Evolutionary conservation across 2,797 vertebrate species (phyloP), one percentile per base, ranked within the genome.

Genomic region (Lerista edwardsae): DNA sequence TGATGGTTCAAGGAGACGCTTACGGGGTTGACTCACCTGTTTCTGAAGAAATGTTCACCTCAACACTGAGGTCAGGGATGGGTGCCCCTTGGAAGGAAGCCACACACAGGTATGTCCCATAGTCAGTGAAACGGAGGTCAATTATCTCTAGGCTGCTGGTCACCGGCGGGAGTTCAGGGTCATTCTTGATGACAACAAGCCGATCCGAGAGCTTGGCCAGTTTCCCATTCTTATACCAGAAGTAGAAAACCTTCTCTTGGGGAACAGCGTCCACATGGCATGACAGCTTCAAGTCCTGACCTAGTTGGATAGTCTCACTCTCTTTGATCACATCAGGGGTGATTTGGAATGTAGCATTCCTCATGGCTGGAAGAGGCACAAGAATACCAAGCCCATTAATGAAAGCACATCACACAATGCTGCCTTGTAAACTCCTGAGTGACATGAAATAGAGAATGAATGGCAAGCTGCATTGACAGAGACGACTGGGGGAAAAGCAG

Each of bases 261-360:
- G 98, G 98, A 39, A 97, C 97, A 15, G 98, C 98, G 29, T 99
- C 98, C 17, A 98, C 98, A 0, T 99, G 98, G 90, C 98, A 99
- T 0, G 98, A 99, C 36, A 99, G 96, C 95, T 99, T 99, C 96
- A 99, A 97, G 93, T 99, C 98, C 55, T 98, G 98, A 64, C 97
- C 97, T 95, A 99, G 97, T 92, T 99, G 98, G 93, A 99, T 98
- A 94, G 96, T 98, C 95, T 99, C 98, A 0, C 98, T 98, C 93
- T 99, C 98, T 93, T 99, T 99, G 97, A 98, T 99, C 88, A 98
- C 97, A 71, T 99, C 98, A 0, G 98, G 98, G 0, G 98, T 99
- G 90, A 99, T 99, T 92, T 99, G 98, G 96, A 99, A 99, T 0
- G 98, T 99, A 90, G 98, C 95, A 31, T 99, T 99, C 94, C 94